phyloP scores from a whole-genome alignment of 2,797 vertebrate genomes.

The Hypotaenidia okinawae region DNA sequence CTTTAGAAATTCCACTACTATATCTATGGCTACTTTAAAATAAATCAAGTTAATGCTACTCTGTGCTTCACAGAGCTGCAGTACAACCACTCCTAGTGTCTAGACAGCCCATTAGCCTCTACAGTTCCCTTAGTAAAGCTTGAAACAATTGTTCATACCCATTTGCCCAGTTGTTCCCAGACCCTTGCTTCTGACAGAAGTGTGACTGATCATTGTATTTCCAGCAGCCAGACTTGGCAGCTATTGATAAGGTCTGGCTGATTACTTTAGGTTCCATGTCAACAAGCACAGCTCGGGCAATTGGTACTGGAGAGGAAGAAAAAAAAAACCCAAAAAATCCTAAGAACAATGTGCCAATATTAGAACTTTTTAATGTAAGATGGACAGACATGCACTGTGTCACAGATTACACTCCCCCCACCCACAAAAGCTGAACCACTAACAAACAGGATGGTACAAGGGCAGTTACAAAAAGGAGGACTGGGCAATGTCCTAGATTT shows the following conservation, averaged over 20 bases:
- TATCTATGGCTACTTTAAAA: neutral
- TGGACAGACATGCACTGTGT: fast-evolving
- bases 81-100: neutral
- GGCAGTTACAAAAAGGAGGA: neutral
- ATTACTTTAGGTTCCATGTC: conserved; percentile 99
- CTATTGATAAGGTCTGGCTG: conserved; percentile 82
- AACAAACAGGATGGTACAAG: neutral
- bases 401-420: neutral
- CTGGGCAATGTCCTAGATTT: neutral
- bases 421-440: neutral
- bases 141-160: conserved; percentile 81
- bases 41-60: neutral
- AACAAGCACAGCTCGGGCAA: conserved; percentile 89
- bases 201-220: conserved; percentile 81
- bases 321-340: neutral
- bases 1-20: neutral
- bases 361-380: neutral
- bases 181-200: conserved; percentile 96
- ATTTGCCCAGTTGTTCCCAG: conserved; percentile 98
- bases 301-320: conserved; percentile 70
- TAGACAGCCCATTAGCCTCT: neutral
- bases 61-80: neutral
- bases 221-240: conserved; percentile 86
- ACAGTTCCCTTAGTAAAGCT: neutral
- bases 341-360: neutral